A percentile compares a stretch with the other conserved stretches of the same genome.
phyloP scores from a whole-genome alignment of 2,888 invertebrate species.

The Acanthococcus lagerstroemiae region DNA sequence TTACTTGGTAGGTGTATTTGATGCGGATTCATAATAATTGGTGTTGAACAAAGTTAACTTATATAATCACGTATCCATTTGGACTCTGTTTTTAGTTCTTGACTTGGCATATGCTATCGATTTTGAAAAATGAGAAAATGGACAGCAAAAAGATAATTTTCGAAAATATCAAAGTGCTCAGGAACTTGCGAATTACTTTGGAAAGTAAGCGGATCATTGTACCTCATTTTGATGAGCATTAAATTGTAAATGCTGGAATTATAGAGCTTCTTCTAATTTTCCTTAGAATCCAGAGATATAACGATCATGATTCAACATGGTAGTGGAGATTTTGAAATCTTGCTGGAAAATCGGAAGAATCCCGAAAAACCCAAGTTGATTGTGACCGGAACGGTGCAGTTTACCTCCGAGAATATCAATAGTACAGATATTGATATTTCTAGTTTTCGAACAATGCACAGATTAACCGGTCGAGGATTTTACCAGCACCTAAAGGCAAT shows the following conservation, averaged over 20 bases:
- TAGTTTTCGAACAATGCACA: neutral
- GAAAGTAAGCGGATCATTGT: slow-evolving; percentile 48
- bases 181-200: slow-evolving; percentile 67
- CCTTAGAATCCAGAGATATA: slow-evolving; percentile 38
- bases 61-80: slow-evolving; percentile 37
- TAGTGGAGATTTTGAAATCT: slow-evolving; percentile 50
- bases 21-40: neutral
- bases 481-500: slow-evolving; percentile 12
- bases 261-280: neutral
- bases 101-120: slow-evolving; percentile 66
- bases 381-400: slow-evolving; percentile 57
- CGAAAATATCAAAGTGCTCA: slow-evolving; percentile 69
- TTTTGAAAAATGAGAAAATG: slow-evolving; percentile 54
- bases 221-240: neutral
- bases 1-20: slow-evolving; percentile 45
- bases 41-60: neutral
- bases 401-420: slow-evolving; percentile 47
- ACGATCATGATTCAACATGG: slow-evolving; percentile 51
- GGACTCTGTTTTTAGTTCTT: slow-evolving; percentile 42
- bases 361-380: slow-evolving; percentile 55
- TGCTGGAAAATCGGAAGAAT: slow-evolving; percentile 37
- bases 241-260: neutral
- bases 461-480: slow-evolving; percentile 11
- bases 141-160: slow-evolving; percentile 68
- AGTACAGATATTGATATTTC: slow-evolving; percentile 46